Evolutionary conservation across 2,113 vertebrate species (phyloP).

Genomic region (Brienomyrus longianalis): DNA sequence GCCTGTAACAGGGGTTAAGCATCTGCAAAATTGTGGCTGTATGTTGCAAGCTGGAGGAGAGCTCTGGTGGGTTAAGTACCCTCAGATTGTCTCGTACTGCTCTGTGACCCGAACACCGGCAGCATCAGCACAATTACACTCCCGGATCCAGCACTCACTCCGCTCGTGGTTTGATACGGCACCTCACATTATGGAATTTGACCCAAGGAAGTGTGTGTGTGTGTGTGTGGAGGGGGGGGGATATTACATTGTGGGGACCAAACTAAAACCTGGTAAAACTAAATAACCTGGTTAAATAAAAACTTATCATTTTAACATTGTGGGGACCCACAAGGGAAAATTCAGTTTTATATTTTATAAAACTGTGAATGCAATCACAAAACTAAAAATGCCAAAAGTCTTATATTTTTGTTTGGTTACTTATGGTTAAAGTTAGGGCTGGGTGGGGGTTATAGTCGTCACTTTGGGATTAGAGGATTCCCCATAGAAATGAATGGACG

Average conservation of each 20-base stretch:
- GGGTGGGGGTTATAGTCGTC: too few species aligned
- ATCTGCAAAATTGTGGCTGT: neutral
- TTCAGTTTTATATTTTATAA: neutral
- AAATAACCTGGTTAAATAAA: neutral
- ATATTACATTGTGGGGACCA: neutral
- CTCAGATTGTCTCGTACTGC: neutral
- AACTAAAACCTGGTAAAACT: neutral
- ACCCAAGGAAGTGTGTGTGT: neutral
- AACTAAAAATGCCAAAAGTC: neutral
- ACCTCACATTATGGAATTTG: neutral
- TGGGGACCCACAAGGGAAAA: neutral
- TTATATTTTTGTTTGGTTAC: neutral
- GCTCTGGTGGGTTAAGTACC: neutral
- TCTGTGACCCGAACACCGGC: neutral
- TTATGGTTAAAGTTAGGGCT: too few species aligned
- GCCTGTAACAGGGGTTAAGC: neutral
- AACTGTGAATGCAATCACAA: neutral
- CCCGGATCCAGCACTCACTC: neutral
- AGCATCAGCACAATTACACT: neutral
- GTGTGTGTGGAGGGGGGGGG: neutral
- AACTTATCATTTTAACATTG: neutral
- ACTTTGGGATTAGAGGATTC: too few species aligned
- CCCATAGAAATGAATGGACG: too few species aligned
- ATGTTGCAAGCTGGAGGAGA: neutral
- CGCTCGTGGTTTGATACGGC: neutral